Evolutionary conservation across 2,888 invertebrate species (phyloP), one percentile per base, ranked within the genome.

Genomic region (Spodoptera littoralis): DNA sequence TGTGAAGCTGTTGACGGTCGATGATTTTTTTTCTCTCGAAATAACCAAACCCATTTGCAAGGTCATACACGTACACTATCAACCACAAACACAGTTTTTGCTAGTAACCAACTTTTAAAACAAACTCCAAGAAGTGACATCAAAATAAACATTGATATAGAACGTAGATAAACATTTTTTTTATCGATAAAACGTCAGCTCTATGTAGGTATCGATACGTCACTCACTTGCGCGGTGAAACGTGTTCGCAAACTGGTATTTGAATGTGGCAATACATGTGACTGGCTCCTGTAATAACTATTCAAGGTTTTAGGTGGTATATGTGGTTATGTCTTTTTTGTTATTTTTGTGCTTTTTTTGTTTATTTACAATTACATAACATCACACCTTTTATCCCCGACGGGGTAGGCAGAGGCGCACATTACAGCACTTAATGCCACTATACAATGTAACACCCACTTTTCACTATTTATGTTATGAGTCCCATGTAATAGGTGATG

Each of bases 221-320:
- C 70, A 70, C 53, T 49, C 27, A 53, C 51, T 30, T 42, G 41
- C 12, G 22, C 53, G 11, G 68, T 44, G 18, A 43, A 69, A 59
- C 60, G 9, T 47, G 68, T 67, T 73, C 49, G 12, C 11, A 73
- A 67, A 70, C 70, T 48, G 73, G 70, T 70, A 70, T 70, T 73
- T 73, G 60, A 18, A 47, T 11, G 45, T 36, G 47, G 47, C 43
- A 44, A 30, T 43, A 44, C 36, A 30, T 22, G 8, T 52, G 44
- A 57, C 70, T 57, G 67, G 73, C 70, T 73, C 68, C 49, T 47
- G 11, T 41, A 58, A 47, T 45, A 9, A 24, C 4, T 13, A 60
- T n/a, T 47, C 68, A 70, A 73, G 68, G 69, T 24, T 55, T 47
- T 55, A 22, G 22, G 58, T 51, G 49, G 56, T 48, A 44, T 71